Percentiles rank a stretch among this genome's conserved stretches.
Evolutionary conservation across 2,888 invertebrate species (phyloP).

Genomic region (Lasioglossum calceatum): DNA sequence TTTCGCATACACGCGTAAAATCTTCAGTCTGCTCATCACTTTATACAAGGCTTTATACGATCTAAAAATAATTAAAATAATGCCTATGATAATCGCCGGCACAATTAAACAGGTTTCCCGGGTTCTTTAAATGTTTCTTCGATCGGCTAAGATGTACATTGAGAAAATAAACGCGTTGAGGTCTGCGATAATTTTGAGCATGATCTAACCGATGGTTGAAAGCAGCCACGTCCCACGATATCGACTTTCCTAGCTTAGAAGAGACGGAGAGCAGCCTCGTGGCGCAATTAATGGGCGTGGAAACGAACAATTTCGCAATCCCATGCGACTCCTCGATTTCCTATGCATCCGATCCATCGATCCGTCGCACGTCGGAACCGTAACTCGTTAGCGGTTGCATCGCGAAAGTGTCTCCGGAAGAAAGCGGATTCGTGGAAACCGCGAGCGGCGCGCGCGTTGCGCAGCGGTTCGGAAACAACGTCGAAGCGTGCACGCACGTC

Average conservation of each 20-base stretch:
- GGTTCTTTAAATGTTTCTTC: not conserved
- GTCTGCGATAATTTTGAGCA: not conserved
- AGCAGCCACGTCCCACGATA: not conserved
- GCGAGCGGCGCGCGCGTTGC: not conserved
- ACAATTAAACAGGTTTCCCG: not conserved
- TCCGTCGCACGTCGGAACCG: not conserved
- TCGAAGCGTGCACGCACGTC: constrained; percentile 54
- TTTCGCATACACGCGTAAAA: too few relatives aligned
- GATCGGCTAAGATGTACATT: not conserved
- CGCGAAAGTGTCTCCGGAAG: constrained; percentile 3
- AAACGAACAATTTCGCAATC: constrained; percentile 5
- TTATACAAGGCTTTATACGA: too few relatives aligned
- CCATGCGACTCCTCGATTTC: not conserved
- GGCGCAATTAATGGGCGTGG: not conserved
- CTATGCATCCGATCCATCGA: constrained; percentile 9
- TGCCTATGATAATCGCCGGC: too few relatives aligned
- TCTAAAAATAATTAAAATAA: too few relatives aligned
- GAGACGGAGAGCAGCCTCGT: not conserved
- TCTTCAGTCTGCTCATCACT: too few relatives aligned
- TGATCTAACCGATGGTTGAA: not conserved
- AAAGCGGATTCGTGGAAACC: constrained; percentile 30
- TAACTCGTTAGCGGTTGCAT: not conserved
- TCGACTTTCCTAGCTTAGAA: not conserved
- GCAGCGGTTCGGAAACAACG: constrained; percentile 19
- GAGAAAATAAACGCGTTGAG: not conserved